Evolutionary conservation across 2,797 vertebrate species (phyloP), one percentile per base, ranked within the genome.

Genomic region (Oreortyx pictus): DNA sequence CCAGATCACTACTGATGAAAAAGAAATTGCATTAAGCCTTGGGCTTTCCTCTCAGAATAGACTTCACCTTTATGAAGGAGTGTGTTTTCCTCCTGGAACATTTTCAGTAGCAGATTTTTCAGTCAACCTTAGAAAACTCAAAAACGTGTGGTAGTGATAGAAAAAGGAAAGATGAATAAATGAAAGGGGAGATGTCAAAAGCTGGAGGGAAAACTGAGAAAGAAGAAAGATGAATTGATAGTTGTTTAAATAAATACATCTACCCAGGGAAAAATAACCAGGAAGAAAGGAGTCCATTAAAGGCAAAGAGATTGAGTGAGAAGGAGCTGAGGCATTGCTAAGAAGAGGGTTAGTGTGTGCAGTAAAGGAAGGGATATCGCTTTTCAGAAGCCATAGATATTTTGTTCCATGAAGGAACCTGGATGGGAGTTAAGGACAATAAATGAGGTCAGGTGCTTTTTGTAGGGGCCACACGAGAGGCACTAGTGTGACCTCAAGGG

Each of bases 1-100:
- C 80, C 80, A 77, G 57, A 84, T 22, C 77, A 72, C 77, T 82
- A 61, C 37, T 76, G 87, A 71, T 84, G 75, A 88, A 92, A 92
- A 92, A 93, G 85, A 84, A 96, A 96, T 86, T 89, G 52, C 85
- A 65, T 95, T 91, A 94, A 89, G 80, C 91, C 49, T 24, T 82
- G 57, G 61, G 93, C 74, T 91, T 93, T 86, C 65, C 57, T 90
- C 92, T 95, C 68, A 71, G 59, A 80, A 54, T 25, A 50, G 41
- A 44, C 37, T 88, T 86, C 49, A 59, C 41, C 57, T 82, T 84
- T 82, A 41, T 68, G 76, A 86, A 94, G 80, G 71, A 89, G 22
- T 61, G 39, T 4, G 25, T 86, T 92, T 93, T 94, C 37, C 71
- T 94, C 24, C 74, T 43, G 60, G 67, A 83, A 73, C 25, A 76